These are phyloP conservation scores for Ernsta delagoae DNA, from an alignment of 2,888 invertebrate species.

Conservation along the genomic window DNA sequence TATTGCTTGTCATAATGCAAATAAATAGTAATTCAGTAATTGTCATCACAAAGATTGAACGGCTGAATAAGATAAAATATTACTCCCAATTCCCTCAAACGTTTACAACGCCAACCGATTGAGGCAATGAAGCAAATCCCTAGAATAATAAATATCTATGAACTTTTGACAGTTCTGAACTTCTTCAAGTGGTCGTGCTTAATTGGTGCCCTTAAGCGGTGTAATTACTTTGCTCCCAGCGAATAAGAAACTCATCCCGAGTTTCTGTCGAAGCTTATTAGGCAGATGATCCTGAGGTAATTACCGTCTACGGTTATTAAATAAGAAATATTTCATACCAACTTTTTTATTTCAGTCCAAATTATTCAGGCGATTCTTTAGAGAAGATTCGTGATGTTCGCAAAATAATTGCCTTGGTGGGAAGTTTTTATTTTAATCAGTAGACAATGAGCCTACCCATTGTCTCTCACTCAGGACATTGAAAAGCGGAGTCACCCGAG, in stretches of 20 bases:
- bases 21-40: background rate
- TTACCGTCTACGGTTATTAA: slow-evolving; percentile 5
- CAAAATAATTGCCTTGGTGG: background rate
- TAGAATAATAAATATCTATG: slow-evolving; percentile 21
- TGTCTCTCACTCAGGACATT: too few relatives aligned
- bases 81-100: background rate
- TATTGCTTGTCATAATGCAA: background rate
- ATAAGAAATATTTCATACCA: background rate
- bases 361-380: background rate
- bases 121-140: slow-evolving; percentile 4
- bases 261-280: slow-evolving; percentile 26
- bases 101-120: background rate
- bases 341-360: background rate
- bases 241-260: slow-evolving; percentile 25
- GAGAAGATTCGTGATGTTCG: too few relatives aligned
- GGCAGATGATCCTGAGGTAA: slow-evolving; percentile 21
- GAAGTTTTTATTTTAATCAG: background rate
- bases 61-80: background rate
- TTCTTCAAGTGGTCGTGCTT: slow-evolving; percentile 14
- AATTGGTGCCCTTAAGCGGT: slow-evolving; percentile 5
- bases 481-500: too few relatives aligned
- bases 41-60: background rate
- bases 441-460: too few relatives aligned
- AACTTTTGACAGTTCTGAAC: slow-evolving; percentile 22
- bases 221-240: slow-evolving; percentile 10